A percentile compares a stretch with the other conserved stretches of the same genome.
Conservation (phyloP, 1,140 invertebrate genomes). For the Aphaenogaster ashmeadi region DNA sequence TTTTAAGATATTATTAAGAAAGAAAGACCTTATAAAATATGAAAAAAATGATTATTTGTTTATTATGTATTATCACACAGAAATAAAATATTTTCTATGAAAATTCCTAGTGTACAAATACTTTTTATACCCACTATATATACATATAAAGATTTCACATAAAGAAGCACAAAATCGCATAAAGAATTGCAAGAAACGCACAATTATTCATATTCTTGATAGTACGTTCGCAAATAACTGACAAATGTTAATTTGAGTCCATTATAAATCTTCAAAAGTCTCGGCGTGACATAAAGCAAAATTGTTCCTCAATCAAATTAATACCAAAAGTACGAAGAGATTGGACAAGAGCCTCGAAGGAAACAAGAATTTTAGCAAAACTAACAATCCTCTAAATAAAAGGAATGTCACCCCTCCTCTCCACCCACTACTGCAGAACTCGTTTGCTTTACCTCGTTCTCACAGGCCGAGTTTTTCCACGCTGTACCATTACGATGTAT, state of each 20-base stretch:
- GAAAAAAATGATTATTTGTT: no score
- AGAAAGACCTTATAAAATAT: no score
- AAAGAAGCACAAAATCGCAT: neutral
- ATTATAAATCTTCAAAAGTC: neutral
- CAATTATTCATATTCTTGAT: constrained; percentile 19
- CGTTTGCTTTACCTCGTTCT: constrained; percentile 34
- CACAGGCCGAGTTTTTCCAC: constrained; percentile 21
- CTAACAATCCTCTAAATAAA: constrained; percentile 15
- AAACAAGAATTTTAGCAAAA: neutral
- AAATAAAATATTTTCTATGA: no score
- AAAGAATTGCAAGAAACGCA: neutral
- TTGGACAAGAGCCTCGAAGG: neutral
- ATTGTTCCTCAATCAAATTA: neutral
- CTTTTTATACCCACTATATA: no score
- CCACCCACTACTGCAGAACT: neutral
- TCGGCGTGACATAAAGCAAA: neutral
- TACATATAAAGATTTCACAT: neutral
- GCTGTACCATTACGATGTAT: constrained; percentile 40
- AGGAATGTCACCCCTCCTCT: neutral
- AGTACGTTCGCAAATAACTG: neutral
- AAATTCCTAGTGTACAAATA: no score
- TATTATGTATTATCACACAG: no score
- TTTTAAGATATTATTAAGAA: no score
- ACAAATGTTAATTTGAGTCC: neutral
- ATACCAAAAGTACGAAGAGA: neutral